Evolutionary conservation across 2,888 invertebrate species (phyloP), one percentile per base, ranked within the genome.

Genomic region (Cosmorhoe ocellata): DNA sequence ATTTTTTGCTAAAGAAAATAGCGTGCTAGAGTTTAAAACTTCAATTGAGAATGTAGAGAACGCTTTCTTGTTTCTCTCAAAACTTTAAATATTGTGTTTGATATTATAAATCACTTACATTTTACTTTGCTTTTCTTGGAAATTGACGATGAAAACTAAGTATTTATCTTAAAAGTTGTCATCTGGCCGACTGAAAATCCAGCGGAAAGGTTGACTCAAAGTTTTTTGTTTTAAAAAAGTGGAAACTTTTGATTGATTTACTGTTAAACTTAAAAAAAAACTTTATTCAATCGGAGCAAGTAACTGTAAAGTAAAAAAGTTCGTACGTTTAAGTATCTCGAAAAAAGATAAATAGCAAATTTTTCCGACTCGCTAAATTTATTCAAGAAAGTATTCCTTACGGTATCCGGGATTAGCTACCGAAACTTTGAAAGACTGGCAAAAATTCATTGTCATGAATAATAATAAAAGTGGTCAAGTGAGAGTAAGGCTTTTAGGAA

Each of bases 381-480:
- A 69, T 69, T 69, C 68, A 38, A 56, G 49, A 45, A 66, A 69
- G 68, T 69, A 74, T 75, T 69, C 62, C 63, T 55, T 53, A 56
- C 63, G 71, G 73, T 72, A 70, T 73, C 69, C 69, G 59, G 71
- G 71, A 76, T 80, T 75, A 75, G 61, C 59, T 63, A 52, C 51
- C 52, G 49, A 56, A 66, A 73, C 64, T 70, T 68, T 41, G 58
- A 63, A 61, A 64, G 59, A 61, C 67, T 52, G 56, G 41, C 54
- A 67, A 71, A 73, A 74, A 77, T 73, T 71, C 62, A 71, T 61
- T 61, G 72, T 60, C 64, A 69, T 75, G 77, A 80, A 81, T 81
- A 79, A 78, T 76, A 73, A 72, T 71, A 77, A 72, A 66, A 65
- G 63, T 65, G 46, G 46, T 41, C 46, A 51, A 46, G 45, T 41